phyloP scores from a whole-genome alignment of 1,140 invertebrate genomes.

The Drosophila bipectinata region DNA sequence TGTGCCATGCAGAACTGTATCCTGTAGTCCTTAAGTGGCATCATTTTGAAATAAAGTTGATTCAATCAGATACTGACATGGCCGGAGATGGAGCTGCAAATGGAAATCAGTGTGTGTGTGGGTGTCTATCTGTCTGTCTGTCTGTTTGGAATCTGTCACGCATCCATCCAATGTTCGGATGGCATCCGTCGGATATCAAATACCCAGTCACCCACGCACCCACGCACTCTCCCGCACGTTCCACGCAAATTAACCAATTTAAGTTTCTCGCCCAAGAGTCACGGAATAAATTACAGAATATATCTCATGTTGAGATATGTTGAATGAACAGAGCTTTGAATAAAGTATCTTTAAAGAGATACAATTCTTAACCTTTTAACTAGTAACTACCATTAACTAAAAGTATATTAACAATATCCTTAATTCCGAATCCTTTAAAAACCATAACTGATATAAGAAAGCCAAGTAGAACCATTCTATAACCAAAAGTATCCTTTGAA shows the following conservation, averaged over 20 bases:
- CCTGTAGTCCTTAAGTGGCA: conserved; percentile 67
- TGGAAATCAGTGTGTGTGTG: conserved; percentile 11
- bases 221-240: neutral
- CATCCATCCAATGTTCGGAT: conserved; percentile 62
- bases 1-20: conserved; percentile 54
- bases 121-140: neutral
- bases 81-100: neutral
- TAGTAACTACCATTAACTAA: no score
- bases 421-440: no score
- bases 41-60: conserved; percentile 83
- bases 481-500: neutral
- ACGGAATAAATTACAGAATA: conserved; percentile 1
- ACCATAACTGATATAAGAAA: no score
- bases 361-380: no score
- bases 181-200: conserved; percentile 32
- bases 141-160: conserved; percentile 58
- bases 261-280: conserved; percentile 11
- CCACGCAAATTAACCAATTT: conserved; percentile 46
- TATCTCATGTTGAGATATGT: neutral
- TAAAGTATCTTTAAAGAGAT: no score
- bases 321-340: neutral
- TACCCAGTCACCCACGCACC: neutral
- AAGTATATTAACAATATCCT: no score
- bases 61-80: conserved; percentile 73
- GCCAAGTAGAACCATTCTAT: no score